Evolutionary conservation across 2,888 invertebrate genomes (phyloP).

Genomic region (Papilio protenor): DNA sequence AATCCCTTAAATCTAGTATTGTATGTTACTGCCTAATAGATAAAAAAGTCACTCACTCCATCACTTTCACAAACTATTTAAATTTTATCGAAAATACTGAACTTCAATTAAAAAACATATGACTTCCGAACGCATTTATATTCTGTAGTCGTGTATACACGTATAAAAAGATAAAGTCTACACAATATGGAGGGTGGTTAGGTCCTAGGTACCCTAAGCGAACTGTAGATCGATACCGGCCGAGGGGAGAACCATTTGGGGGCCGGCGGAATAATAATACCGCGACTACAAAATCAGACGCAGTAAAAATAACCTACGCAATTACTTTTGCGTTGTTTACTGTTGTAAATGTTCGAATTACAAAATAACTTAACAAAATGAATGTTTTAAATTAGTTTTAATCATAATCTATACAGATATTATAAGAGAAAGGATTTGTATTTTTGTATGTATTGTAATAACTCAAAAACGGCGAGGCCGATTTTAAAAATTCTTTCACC

Average conservation of each 20-base stretch:
- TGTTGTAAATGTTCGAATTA: background rate
- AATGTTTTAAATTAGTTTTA: background rate
- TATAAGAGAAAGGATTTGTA: no score
- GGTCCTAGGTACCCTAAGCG: constrained; percentile 67
- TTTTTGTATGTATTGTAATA: no score
- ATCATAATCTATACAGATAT: background rate
- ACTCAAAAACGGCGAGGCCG: no score
- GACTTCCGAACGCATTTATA: background rate
- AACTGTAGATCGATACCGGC: constrained; percentile 66
- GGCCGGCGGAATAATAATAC: constrained; percentile 55
- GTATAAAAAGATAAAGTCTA: constrained; percentile 7
- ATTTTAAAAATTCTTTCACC: no score
- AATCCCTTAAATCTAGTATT: background rate
- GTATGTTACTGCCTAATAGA: background rate
- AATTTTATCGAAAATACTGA: background rate
- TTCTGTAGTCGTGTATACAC: background rate
- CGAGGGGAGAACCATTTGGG: constrained; percentile 61
- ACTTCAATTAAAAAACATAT: background rate
- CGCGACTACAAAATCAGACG: constrained; percentile 33
- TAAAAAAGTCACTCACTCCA: background rate
- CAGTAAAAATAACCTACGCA: constrained; percentile 20
- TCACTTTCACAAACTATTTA: background rate
- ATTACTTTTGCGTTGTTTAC: constrained; percentile 22
- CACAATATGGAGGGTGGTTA: constrained; percentile 45
- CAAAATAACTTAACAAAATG: background rate